phyloP scores from a whole-genome alignment of 2,113 vertebrate genomes.

The human region GRCh38 chr13:47860501-47861000 shows the following conservation, averaged over 20 bases:
- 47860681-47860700: background rate
- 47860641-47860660: background rate
- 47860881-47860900: too few species aligned
- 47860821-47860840: too few species aligned
- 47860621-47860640: background rate
- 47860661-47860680: background rate
- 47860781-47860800: too few species aligned
- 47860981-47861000: too few species aligned
- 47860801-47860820: too few species aligned
- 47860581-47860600: background rate
- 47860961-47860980: too few species aligned
- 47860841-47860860: too few species aligned
- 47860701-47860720: background rate
- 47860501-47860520: background rate
- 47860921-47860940: too few species aligned
- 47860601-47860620: background rate
- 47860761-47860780: too few species aligned
- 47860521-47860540: background rate
- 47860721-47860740: background rate
- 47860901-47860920: too few species aligned
- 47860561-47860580: background rate
- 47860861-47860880: too few species aligned
- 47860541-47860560: background rate
- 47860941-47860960: too few species aligned
- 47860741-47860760: background rate